These are phyloP conservation scores for Salminus brasiliensis DNA, from an alignment of 2,113 vertebrate species.

Conservation along the genomic window DNA sequence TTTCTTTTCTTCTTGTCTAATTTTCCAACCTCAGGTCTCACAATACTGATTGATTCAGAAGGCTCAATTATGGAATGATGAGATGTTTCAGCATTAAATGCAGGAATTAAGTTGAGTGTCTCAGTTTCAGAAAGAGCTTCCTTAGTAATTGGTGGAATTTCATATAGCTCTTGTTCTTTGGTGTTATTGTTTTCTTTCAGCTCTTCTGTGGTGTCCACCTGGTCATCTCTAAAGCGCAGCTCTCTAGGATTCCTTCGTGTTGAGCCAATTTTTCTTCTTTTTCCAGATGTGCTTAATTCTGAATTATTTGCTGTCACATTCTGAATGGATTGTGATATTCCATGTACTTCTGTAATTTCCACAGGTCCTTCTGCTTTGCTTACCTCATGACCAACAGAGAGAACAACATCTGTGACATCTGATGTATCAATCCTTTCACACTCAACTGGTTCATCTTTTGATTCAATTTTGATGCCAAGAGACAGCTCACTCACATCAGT, in stretches of 20 bases:
- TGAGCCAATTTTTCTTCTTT: conserved; percentile 45
- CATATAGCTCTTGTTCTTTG: background rate
- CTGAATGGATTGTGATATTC: too few relatives aligned
- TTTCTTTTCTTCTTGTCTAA: conserved; percentile 28
- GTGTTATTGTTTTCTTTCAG: background rate
- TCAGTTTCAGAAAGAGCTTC: background rate
- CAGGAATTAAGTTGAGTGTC: background rate
- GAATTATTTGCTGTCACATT: too few relatives aligned
- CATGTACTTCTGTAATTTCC: too few relatives aligned
- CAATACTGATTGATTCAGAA: background rate
- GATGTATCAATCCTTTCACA: background rate
- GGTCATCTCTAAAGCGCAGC: background rate
- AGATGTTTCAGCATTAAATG: background rate
- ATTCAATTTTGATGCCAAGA: background rate
- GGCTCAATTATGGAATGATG: conserved; percentile 3
- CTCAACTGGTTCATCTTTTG: background rate
- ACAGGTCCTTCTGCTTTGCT: too few relatives aligned
- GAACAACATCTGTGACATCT: background rate
- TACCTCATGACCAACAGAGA: background rate
- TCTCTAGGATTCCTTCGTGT: conserved; percentile 29
- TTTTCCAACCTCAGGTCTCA: background rate
- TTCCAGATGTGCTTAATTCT: too few relatives aligned
- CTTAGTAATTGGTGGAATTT: background rate
- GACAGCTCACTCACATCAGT: background rate
- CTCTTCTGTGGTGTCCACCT: background rate